These are phyloP conservation scores for Drosophila micromelanica DNA, from an alignment of 1,140 invertebrate species.

Conservation along the genomic window DNA sequence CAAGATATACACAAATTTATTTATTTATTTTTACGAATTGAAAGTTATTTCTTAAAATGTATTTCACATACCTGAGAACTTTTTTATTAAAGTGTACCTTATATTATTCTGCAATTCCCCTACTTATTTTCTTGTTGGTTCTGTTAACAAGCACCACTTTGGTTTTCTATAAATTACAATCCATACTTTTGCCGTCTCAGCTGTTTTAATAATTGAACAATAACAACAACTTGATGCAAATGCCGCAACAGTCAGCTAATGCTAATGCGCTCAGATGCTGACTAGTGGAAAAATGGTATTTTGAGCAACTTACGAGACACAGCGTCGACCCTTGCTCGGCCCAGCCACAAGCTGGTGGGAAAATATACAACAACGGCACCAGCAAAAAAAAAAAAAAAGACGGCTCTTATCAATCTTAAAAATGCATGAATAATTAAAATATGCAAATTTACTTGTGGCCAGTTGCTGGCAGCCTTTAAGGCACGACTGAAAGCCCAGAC, in stretches of 20 bases:
- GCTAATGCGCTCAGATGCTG: slow-evolving; percentile 32
- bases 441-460: slow-evolving; percentile 75
- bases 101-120: no score
- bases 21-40: no score
- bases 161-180: slow-evolving; percentile 22
- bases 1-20: neutral
- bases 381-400: slow-evolving; percentile 21
- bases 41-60: no score
- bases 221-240: slow-evolving; percentile 40
- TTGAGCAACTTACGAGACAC: slow-evolving; percentile 5
- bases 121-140: neutral
- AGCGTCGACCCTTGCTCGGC: slow-evolving; percentile 19
- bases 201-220: slow-evolving; percentile 45
- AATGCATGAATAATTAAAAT: slow-evolving; percentile 83
- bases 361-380: no score
- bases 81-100: neutral
- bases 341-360: neutral
- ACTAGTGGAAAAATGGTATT: slow-evolving; percentile 32
- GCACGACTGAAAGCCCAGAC: slow-evolving; percentile 10
- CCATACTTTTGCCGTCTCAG: slow-evolving; percentile 32
- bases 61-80: no score
- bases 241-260: slow-evolving; percentile 13
- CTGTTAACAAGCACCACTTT: neutral
- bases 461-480: slow-evolving; percentile 45
- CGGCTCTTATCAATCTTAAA: slow-evolving; percentile 79